phyloP scores from a whole-genome alignment of 2,888 invertebrate genomes.

The Pediacus dermestoides region DNA sequence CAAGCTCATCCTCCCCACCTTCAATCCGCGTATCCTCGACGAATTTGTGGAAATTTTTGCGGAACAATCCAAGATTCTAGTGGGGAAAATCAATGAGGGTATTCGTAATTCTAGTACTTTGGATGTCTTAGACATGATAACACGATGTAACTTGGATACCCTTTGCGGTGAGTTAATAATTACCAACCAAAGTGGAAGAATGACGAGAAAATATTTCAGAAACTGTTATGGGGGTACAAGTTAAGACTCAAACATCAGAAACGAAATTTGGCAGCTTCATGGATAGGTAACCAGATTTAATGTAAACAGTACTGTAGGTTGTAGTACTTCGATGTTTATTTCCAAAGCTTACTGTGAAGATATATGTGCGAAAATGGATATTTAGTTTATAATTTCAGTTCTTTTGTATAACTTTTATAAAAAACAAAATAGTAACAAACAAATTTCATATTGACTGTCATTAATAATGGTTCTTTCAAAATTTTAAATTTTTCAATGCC shows the following conservation, averaged over 20 bases:
- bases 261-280: constrained; percentile 50
- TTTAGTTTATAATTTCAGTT: too few relatives aligned
- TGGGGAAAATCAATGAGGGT: constrained; percentile 48
- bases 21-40: constrained; percentile 61
- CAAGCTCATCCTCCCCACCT: constrained; percentile 60
- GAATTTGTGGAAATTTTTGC: constrained; percentile 61
- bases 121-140: constrained; percentile 56
- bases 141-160: constrained; percentile 59
- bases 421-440: too few relatives aligned
- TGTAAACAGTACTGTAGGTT: constrained; percentile 3
- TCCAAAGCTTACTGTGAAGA: too few relatives aligned
- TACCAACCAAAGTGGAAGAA: too few relatives aligned
- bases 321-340: too few relatives aligned
- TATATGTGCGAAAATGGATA: too few relatives aligned
- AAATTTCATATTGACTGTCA: too few relatives aligned
- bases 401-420: too few relatives aligned
- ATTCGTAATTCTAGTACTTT: constrained; percentile 49
- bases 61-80: constrained; percentile 55
- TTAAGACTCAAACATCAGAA: constrained; percentile 57
- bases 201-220: constrained; percentile 51
- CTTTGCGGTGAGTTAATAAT: constrained; percentile 56
- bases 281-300: constrained; percentile 28
- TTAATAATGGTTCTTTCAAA: too few relatives aligned
- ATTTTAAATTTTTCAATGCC: too few relatives aligned
- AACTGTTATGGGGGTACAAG: constrained; percentile 68